Conservation (phyloP, 2,888 invertebrate species). For the Mesochorus sp. region DNA sequence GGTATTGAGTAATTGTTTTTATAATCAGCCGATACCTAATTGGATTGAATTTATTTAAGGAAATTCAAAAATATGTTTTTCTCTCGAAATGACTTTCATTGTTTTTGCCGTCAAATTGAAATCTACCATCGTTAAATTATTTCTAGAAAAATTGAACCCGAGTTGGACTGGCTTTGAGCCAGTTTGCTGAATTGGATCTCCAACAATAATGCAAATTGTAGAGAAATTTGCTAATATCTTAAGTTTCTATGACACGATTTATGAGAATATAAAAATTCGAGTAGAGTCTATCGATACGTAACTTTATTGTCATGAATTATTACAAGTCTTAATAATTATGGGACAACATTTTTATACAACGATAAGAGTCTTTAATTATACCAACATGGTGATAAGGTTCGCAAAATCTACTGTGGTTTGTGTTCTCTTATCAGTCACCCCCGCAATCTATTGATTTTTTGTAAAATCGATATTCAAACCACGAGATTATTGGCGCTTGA, state of each 20-base stretch:
- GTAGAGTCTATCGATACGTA: background rate
- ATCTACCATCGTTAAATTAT: constrained; percentile 63
- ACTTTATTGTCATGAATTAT: background rate
- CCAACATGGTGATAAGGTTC: background rate
- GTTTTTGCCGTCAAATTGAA: constrained; percentile 60
- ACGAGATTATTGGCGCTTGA: background rate
- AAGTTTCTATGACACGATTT: constrained; percentile 6
- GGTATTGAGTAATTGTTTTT: too few species aligned
- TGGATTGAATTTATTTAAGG: too few species aligned
- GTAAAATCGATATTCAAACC: background rate
- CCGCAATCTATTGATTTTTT: background rate
- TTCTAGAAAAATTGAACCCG: constrained; percentile 67
- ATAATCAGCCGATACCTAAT: too few species aligned
- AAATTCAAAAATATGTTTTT: background rate
- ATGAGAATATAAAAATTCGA: background rate
- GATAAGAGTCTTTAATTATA: too few species aligned
- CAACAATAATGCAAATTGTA: background rate
- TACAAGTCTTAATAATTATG: background rate
- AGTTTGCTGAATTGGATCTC: constrained; percentile 50
- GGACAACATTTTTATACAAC: background rate
- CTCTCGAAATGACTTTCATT: constrained; percentile 3
- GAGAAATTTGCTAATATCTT: constrained; percentile 3
- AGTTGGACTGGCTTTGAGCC: constrained; percentile 64
- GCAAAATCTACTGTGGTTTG: background rate
- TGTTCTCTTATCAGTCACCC: background rate